Evolutionary conservation across 2,797 vertebrate genomes (phyloP), one percentile per base, ranked within the genome.

Genomic region (Ateles fusciceps): DNA sequence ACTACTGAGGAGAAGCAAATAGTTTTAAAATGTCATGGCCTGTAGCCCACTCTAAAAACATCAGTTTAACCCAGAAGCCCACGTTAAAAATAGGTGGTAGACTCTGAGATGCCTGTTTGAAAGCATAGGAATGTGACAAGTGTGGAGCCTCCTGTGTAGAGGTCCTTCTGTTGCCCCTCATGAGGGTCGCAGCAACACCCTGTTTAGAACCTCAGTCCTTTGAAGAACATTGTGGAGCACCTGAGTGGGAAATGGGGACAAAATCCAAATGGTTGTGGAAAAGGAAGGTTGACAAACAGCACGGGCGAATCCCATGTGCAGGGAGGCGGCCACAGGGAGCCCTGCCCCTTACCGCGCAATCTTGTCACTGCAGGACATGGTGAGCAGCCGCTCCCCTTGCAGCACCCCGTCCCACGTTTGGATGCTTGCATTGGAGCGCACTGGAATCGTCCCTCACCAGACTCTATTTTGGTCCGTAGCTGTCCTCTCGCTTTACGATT

Each of bases 351-450:
- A 99, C 99, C 99, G 99, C 0, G 99, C 99, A 42, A 99, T 99
- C 99, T 99, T 99, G 99, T 99, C 99, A 39, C 99, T 99, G 99
- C 99, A 99, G 81, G 99, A 99, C 99, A 99, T 99, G 71, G 99
- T 99, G 55, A 99, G 99, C 44, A 99, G 98, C 92, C 99, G 98
- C 97, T 99, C 99, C 30, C 99, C 99, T 97, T 99, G 99, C 80
- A 99, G 95, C 0, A 99, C 99, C 0, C 99, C 99, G 4, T 99
- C 99, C 99, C 99, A 99, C 0, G 99, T 99, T 99, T 99, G 99
- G 98, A 99, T 99, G 57, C 99, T 99, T 97, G 99, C 99, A 2
- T 99, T 99, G n/a, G 99, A 99, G 94, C 99, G 99, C 80, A 99
- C 99, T 0, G 99, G 99, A 97, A 99, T 99, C 19, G 99, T 99